Evolutionary conservation across 2,888 invertebrate species (phyloP).

Genomic region (Ecdyonurus torrentis): DNA sequence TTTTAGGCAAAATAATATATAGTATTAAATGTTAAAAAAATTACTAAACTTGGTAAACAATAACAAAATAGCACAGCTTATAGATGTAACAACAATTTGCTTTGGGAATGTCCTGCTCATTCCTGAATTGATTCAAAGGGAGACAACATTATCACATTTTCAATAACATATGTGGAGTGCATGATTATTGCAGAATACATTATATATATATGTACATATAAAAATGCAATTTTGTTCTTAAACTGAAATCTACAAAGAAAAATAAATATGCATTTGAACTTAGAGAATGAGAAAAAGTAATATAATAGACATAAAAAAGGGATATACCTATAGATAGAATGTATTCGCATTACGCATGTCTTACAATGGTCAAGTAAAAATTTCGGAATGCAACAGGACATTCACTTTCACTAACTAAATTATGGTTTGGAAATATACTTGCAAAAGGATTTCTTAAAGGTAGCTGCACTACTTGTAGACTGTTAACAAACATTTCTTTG

Average conservation of each 20-base stretch:
- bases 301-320: not conserved
- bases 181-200: not conserved
- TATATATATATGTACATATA: not conserved
- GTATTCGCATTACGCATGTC: not conserved
- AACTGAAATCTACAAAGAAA: not conserved
- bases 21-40: too few species aligned
- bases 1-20: too few species aligned
- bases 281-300: not conserved
- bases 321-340: not conserved
- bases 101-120: not conserved
- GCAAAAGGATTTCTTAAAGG: slow-evolving; percentile 45
- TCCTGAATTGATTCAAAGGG: too few species aligned
- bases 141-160: too few species aligned
- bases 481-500: slow-evolving; percentile 26
- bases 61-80: too few species aligned
- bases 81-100: too few species aligned
- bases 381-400: slow-evolving; percentile 56
- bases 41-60: too few species aligned
- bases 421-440: slow-evolving; percentile 51
- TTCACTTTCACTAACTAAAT: slow-evolving; percentile 54
- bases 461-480: slow-evolving; percentile 32
- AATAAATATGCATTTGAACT: not conserved
- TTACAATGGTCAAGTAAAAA: slow-evolving; percentile 28
- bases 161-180: too few species aligned
- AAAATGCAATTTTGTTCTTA: too few species aligned